Conservation (phyloP, 64 coral and sea anemone species). For the Actinia equina region DNA sequence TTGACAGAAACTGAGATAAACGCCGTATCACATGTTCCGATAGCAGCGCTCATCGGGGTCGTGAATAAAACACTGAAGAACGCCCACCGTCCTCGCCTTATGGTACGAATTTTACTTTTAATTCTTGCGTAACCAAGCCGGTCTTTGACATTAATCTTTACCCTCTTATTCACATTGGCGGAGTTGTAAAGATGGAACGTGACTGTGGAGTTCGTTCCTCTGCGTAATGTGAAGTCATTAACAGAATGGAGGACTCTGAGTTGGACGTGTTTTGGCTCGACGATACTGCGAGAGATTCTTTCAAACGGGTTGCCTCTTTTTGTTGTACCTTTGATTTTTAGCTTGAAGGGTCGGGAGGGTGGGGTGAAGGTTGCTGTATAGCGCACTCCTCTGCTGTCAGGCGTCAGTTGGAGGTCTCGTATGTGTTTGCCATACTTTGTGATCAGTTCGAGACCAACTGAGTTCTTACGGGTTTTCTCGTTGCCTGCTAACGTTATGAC, state of each 20-base stretch:
- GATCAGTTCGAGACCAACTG: constrained; percentile 55
- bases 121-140: not conserved
- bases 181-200: constrained; percentile 28
- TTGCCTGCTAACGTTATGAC: constrained; percentile 61
- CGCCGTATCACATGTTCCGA: constrained; percentile 29
- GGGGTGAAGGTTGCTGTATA: constrained; percentile 53
- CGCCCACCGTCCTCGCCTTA: not conserved
- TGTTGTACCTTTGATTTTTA: constrained; percentile 55
- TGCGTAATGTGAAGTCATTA: constrained; percentile 70
- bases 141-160: not conserved
- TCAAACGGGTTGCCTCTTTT: constrained; percentile 49
- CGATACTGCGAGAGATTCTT: constrained; percentile 54
- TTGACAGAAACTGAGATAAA: constrained; percentile 16
- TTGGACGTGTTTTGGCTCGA: constrained; percentile 31
- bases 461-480: constrained; percentile 39
- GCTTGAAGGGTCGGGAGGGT: constrained; percentile 2
- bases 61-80: constrained; percentile 21
- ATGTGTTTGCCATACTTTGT: constrained; percentile 44
- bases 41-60: not conserved
- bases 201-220: not conserved
- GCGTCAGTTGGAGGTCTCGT: constrained; percentile 25
- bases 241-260: constrained; percentile 40
- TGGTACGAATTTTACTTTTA: not conserved
- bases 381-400: constrained; percentile 13
- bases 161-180: not conserved